phyloP scores from a whole-genome alignment of 92 coral and sea anemone species.

The Palythoa grandiflora region DNA sequence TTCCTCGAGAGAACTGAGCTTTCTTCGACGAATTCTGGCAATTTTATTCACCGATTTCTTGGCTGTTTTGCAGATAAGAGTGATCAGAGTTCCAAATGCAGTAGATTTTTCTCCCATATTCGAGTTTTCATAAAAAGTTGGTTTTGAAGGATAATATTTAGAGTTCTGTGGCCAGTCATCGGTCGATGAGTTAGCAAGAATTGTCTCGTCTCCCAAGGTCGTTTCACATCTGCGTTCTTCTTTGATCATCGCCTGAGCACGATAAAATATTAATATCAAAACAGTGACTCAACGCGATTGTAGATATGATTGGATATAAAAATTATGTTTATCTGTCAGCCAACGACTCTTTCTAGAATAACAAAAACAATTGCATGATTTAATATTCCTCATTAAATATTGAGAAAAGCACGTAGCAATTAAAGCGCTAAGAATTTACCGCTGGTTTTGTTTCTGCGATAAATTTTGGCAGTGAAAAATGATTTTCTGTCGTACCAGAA shows the following conservation, averaged over 20 bases:
- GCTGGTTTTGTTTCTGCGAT: background rate
- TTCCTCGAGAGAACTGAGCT: constrained; percentile 44
- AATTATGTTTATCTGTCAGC: background rate
- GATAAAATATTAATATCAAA: constrained; percentile 15
- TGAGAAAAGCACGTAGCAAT: background rate
- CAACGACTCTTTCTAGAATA: constrained; percentile 34
- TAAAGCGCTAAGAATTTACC: background rate
- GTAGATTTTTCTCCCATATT: constrained; percentile 65
- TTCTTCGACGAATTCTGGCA: constrained; percentile 77
- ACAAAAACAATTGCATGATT: constrained; percentile 5
- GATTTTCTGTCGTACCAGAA: too few species aligned
- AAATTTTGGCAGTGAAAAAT: background rate
- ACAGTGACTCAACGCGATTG: background rate
- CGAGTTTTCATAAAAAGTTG: constrained; percentile 19
- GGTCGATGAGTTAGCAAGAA: background rate
- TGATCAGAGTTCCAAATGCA: constrained; percentile 73
- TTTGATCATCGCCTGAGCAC: constrained; percentile 9
- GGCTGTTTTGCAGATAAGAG: constrained; percentile 87
- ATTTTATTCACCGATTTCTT: constrained; percentile 84
- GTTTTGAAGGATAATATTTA: constrained; percentile 15
- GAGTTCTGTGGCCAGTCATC: constrained; percentile 13
- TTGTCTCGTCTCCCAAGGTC: constrained; percentile 12
- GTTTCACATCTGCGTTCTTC: constrained; percentile 25
- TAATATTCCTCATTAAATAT: constrained; percentile 34
- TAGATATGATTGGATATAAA: constrained; percentile 26